Base-by-base conservation (phyloP, 2,113 vertebrate genomes). In the Plotosus lineatus region DNA sequence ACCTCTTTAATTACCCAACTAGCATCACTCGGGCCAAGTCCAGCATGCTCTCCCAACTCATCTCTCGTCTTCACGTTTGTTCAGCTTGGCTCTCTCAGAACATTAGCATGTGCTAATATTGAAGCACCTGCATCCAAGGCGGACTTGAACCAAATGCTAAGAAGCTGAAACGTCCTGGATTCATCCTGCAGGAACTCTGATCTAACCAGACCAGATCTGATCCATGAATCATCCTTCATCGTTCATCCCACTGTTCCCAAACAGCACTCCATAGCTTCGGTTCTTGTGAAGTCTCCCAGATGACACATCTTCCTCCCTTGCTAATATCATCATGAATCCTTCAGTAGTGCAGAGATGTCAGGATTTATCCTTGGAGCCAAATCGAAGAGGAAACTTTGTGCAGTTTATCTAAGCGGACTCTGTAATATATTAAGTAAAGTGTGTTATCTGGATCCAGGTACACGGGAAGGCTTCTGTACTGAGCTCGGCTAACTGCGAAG, bases 121-220 rank as follows among this genome's bases (percentile, higher is more conserved):
- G 15, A 42, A 78, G 60, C 56, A 85, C 80, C 71, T 85, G 80
- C 73, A 40, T 40, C 66, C 38, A 42, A 26, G 8, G 23, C 10
- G 50, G 31, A 33, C 31, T 26, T 8, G 66, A 19, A 78, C 63
- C 77, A 69, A 82, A 17, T 71, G 58, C 76, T 40, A 6, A 19
- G 19, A 66, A 58, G 55, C 40, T 12, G 4, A 26, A 58, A 5
- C 40, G 6, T n/a, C 4, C 26, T 61, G 40, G 40, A 77, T 48
- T 33, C n/a, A n/a, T n/a, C 17, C 19, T 50, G 10, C n/a, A 50
- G 28, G 31, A 46, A 38, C 55, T 15, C 23, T 17, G 36, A 17
- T 17, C 48, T 15, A 53, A 46, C 26, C 75, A 53, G 76, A 63
- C 40, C 33, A 44, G 36, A 31, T n/a, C 23, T 40, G 74, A 76